A percentile compares a stretch with the other conserved stretches of the same genome.
These are phyloP conservation scores for Bucorvus abyssinicus DNA, from an alignment of 2,797 vertebrate genomes.

Conservation along the genomic window DNA sequence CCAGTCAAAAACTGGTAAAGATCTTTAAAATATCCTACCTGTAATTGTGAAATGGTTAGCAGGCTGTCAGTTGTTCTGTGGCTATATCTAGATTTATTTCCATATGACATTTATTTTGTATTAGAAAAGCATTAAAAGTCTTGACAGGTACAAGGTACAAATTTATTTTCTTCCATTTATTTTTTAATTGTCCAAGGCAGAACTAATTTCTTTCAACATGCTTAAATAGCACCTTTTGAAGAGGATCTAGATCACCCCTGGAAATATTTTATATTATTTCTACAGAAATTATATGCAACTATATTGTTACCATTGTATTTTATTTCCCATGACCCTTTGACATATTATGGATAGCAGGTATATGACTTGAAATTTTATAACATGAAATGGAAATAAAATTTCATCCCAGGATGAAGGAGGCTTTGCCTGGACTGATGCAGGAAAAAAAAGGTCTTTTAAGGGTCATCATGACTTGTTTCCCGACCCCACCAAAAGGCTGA, in stretches of 20 bases:
- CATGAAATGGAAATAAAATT: not conserved
- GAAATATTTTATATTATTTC: not conserved
- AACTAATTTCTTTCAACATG: not conserved
- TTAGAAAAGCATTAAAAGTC: constrained; percentile 20
- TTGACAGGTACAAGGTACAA: constrained; percentile 1
- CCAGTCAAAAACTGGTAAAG: not conserved
- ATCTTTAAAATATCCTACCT: not conserved
- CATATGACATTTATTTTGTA: not conserved
- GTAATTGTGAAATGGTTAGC: not conserved
- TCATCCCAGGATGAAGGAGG: not conserved
- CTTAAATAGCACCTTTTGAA: not conserved
- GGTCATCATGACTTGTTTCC: not conserved
- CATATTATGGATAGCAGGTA: not conserved
- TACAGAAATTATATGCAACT: not conserved
- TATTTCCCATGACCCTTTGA: not conserved
- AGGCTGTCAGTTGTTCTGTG: not conserved
- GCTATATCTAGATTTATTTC: not conserved
- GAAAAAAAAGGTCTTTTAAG: not conserved
- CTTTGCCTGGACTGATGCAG: not conserved
- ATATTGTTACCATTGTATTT: not conserved
- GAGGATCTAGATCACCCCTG: not conserved
- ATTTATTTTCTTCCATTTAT: constrained; percentile 24
- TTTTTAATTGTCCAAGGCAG: not conserved
- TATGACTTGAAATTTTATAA: not conserved
- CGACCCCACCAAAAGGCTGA: not conserved